A percentile compares a stretch with the other conserved stretches of the same genome.
These are phyloP conservation scores for Synchiropus splendidus DNA, from an alignment of 2,113 vertebrate species.

Conservation along the genomic window DNA sequence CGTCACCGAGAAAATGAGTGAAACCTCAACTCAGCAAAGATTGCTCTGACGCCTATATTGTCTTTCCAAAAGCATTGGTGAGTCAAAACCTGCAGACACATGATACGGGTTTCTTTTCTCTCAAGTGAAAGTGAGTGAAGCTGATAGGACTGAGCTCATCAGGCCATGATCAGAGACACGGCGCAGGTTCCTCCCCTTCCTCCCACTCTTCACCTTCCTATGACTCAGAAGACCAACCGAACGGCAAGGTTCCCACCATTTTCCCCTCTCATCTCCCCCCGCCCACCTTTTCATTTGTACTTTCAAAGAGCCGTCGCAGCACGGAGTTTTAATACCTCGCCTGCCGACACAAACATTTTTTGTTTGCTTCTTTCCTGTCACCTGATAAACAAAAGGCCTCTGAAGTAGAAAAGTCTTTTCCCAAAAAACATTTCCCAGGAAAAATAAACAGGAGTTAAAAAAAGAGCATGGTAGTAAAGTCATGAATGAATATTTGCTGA, in stretches of 20 bases:
- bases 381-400: slow-evolving; percentile 33
- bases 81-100: background rate
- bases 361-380: slow-evolving; percentile 27
- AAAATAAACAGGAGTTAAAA: too few species aligned
- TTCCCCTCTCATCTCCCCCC: slow-evolving; percentile 12
- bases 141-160: too few species aligned
- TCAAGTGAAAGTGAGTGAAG: too few species aligned
- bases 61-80: too few species aligned
- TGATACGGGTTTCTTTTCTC: too few species aligned
- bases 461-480: too few species aligned
- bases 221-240: slow-evolving; percentile 18
- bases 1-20: too few species aligned
- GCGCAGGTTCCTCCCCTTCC: background rate
- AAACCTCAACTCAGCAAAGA: background rate
- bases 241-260: slow-evolving; percentile 19
- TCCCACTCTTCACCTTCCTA: slow-evolving; percentile 15
- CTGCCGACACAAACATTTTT: slow-evolving; percentile 39
- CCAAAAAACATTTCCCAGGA: too few species aligned
- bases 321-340: slow-evolving; percentile 14
- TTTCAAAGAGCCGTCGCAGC: slow-evolving; percentile 50
- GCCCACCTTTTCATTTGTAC: slow-evolving; percentile 37
- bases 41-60: too few species aligned
- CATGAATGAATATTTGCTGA: too few species aligned
- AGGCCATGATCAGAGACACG: too few species aligned
- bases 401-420: slow-evolving; percentile 23